Conservation (phyloP, 2,113 vertebrate genomes). For the Bubo blakistoni region DNA sequence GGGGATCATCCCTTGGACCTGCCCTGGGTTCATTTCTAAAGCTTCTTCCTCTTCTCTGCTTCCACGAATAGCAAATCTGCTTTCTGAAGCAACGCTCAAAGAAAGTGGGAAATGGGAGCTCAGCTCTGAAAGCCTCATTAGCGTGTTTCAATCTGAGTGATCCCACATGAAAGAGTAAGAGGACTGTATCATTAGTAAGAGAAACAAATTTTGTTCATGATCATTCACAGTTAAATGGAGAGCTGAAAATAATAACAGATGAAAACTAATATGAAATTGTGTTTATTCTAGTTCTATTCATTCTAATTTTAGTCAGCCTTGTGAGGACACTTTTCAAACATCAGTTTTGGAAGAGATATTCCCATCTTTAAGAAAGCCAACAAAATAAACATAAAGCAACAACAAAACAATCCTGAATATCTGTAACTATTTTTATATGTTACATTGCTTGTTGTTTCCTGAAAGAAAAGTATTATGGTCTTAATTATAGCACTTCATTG, state of each 20-base stretch:
- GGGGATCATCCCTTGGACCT: background rate
- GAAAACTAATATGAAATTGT: constrained; percentile 40
- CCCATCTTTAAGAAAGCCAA: constrained; percentile 49
- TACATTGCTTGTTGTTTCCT: background rate
- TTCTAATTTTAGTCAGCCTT: constrained; percentile 41
- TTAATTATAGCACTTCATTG: background rate
- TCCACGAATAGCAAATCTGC: constrained; percentile 1
- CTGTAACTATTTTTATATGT: background rate
- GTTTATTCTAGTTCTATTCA: constrained; percentile 58
- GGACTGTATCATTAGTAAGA: constrained; percentile 22
- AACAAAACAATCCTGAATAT: constrained; percentile 11
- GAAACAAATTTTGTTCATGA: constrained; percentile 39
- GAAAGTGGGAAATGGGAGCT: constrained; percentile 15
- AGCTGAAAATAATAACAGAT: constrained; percentile 43
- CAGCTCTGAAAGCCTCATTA: constrained; percentile 55
- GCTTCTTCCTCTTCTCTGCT: background rate
- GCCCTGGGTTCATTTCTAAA: background rate
- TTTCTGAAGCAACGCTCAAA: constrained; percentile 22
- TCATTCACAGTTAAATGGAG: constrained; percentile 35
- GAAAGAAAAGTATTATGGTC: background rate
- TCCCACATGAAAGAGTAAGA: constrained; percentile 45
- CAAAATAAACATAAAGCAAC: constrained; percentile 1
- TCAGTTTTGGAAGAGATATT: constrained; percentile 36
- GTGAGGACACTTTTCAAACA: constrained; percentile 10
- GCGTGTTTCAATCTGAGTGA: constrained; percentile 32